These are phyloP conservation scores for Spodoptera littoralis DNA, from an alignment of 2,888 invertebrate genomes.

Conservation along the genomic window DNA sequence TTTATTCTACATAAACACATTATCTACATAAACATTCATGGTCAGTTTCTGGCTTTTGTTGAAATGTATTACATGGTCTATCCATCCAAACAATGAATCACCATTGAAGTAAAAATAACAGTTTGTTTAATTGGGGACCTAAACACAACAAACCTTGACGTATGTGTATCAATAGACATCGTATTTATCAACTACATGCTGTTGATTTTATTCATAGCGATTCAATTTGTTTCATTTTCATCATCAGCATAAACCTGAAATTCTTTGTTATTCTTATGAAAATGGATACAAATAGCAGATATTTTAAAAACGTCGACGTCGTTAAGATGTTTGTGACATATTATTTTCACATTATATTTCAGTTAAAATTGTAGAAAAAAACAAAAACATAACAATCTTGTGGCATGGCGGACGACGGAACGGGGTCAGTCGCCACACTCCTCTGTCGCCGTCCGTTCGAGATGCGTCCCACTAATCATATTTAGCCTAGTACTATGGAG, in stretches of 20 bases:
- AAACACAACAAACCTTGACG: conserved; percentile 40
- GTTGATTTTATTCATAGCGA: not conserved
- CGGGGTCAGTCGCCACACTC: conserved; percentile 76
- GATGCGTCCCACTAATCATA: conserved; percentile 84
- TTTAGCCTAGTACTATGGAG: conserved; percentile 79
- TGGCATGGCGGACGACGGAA: conserved; percentile 66
- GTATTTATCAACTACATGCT: conserved; percentile 3
- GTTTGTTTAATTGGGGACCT: conserved; percentile 35
- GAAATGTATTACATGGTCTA: conserved; percentile 65
- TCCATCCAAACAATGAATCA: conserved; percentile 68
- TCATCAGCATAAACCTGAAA: conserved; percentile 2
- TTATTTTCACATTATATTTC: conserved; percentile 51
- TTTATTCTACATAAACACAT: conserved; percentile 54
- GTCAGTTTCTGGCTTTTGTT: conserved; percentile 68
- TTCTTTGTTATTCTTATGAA: conserved; percentile 8
- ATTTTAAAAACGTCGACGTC: conserved; percentile 36
- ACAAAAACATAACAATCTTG: conserved; percentile 60
- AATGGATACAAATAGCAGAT: conserved; percentile 26
- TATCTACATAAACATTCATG: conserved; percentile 46
- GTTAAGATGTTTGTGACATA: conserved; percentile 48
- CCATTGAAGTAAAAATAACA: conserved; percentile 33
- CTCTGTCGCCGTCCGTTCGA: conserved; percentile 72
- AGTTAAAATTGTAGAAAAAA: conserved; percentile 53
- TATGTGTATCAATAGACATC: conserved; percentile 28
- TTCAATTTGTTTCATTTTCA: conserved; percentile 2